Conservation (phyloP, 2,797 vertebrate species). For the Intellagama lesueurii region DNA sequence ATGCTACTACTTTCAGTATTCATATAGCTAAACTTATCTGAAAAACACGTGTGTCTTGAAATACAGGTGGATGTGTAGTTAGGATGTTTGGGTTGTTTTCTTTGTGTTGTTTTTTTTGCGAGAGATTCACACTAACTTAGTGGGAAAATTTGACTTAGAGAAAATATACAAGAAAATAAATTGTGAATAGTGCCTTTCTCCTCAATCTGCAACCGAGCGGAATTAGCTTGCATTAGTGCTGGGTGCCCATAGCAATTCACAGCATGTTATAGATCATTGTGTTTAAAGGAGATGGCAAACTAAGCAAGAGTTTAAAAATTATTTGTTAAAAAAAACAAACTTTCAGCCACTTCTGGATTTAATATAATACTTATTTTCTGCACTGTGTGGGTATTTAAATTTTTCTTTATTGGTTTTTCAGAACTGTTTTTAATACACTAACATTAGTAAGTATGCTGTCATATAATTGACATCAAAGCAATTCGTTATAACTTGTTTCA, state of each 20-base stretch:
- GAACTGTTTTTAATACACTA: neutral
- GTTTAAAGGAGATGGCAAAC: neutral
- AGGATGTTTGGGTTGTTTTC: neutral
- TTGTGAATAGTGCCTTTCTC: neutral
- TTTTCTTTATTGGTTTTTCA: neutral
- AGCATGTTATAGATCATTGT: neutral
- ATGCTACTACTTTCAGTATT: neutral
- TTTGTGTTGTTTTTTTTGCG: neutral
- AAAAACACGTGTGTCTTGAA: neutral
- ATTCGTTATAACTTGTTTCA: neutral
- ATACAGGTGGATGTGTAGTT: neutral
- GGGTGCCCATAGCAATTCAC: neutral
- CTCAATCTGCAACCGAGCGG: neutral
- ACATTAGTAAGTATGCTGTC: neutral
- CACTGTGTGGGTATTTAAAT: neutral
- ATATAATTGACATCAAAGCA: neutral
- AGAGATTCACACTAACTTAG: neutral
- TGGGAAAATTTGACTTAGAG: neutral
- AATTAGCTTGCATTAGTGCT: neutral
- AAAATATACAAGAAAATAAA: neutral
- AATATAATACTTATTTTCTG: neutral
- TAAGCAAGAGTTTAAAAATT: neutral
- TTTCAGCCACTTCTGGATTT: neutral
- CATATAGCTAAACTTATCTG: neutral
- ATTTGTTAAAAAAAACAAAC: neutral